Evolutionary conservation across 2,888 invertebrate genomes (phyloP).

Genomic region (Parascotia fuliginaria): DNA sequence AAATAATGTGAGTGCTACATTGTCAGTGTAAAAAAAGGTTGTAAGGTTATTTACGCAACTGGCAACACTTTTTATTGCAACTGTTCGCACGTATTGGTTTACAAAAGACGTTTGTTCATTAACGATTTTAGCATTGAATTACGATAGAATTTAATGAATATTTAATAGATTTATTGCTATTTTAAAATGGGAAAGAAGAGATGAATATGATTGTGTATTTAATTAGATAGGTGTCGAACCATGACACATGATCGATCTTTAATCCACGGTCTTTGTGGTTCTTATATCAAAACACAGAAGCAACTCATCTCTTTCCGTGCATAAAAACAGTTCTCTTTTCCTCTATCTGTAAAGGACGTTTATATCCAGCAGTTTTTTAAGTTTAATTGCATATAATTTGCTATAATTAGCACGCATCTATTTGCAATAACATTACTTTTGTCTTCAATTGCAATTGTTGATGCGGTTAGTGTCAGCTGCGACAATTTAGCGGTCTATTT

Average conservation of each 20-base stretch:
- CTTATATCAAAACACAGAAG: too few relatives aligned
- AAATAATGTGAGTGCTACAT: constrained; percentile 36
- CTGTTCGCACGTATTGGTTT: constrained; percentile 37
- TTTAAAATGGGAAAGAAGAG: too few relatives aligned
- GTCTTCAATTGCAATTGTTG: constrained; percentile 1
- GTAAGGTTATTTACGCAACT: constrained; percentile 45
- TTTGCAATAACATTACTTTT: constrained; percentile 3
- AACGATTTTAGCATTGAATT: constrained; percentile 6
- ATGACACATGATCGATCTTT: too few relatives aligned
- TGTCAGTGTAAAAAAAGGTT: constrained; percentile 32
- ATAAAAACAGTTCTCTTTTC: too few relatives aligned
- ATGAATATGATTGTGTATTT: too few relatives aligned
- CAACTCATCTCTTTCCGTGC: too few relatives aligned
- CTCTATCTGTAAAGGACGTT: too few relatives aligned
- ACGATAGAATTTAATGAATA: background rate
- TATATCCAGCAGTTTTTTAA: too few relatives aligned
- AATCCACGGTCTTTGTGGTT: too few relatives aligned
- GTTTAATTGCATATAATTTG: too few relatives aligned
- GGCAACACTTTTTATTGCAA: constrained; percentile 42
- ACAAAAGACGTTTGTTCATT: constrained; percentile 3
- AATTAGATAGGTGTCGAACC: too few relatives aligned
- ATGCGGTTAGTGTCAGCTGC: constrained; percentile 43
- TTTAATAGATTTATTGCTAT: too few relatives aligned
- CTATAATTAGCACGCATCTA: background rate
- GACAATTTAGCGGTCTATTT: constrained; percentile 29